Base-by-base conservation (phyloP, 2,113 vertebrate genomes). In the Rana temporaria region DNA sequence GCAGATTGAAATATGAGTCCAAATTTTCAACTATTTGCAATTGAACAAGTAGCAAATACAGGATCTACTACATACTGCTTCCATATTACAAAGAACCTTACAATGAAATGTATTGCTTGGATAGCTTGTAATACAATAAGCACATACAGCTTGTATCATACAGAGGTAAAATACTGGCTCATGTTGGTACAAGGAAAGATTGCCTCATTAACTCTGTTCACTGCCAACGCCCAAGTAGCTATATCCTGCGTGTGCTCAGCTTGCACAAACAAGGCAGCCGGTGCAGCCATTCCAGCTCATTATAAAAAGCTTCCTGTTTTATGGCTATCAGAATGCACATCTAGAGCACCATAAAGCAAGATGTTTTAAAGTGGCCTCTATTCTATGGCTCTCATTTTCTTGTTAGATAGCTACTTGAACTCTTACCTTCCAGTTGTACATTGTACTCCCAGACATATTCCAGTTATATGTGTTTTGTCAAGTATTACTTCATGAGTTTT, bases 241-340 rank as follows among this genome's bases (percentile, higher is more conserved):
- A 64, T 24, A 68, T 79, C 52, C 52, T 66, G 48, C 32, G 42
- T 26, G 30, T 79, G n/a, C 3, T 42, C 19, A 32, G 78, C 18
- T 20, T 52, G 17, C 30, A 70, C 20, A 62, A 62, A 70, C 78
- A 62, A 59, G 63, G 48, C 63, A 67, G 52, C 42, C 26, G 62
- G 62, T 42, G 65, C 18, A 55, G 20, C 22, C 42, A 19, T 55
- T 15, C 20, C 22, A 42, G 19, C 66, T 52, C 14, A 80, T 62
- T 71, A 20, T 38, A 70, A 80, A 67, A 70, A 70, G 78, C 66
- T 70, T 80, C 78, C 78, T 80, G 78, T 70, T 22, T 20, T 4
- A n/a, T 52, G 17, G 34, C 14, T 70, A 70, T 80, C 56, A 80
- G n/a, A 80, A 52, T n/a, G 24, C n/a, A 42, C 38, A 70, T 80